Evolutionary conservation across 1,140 invertebrate species (phyloP).

Genomic region (Kradibia gibbosae): DNA sequence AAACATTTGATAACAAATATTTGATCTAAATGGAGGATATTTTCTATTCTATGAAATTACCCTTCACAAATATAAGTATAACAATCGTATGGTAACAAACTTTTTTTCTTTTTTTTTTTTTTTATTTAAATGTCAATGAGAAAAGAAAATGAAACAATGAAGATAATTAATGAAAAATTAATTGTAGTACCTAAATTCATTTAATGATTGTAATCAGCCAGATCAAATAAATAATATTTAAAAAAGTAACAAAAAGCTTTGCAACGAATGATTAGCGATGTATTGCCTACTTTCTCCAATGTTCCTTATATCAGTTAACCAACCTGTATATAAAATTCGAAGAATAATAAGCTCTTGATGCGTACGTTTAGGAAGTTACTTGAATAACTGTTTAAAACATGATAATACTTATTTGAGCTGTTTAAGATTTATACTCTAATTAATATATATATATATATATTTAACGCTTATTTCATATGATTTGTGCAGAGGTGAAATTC

Average conservation of each 20-base stretch:
- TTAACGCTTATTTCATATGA: too few species aligned
- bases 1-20: background rate
- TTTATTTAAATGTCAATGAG: background rate
- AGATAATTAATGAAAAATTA: constrained; percentile 16
- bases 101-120: too few species aligned
- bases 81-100: too few species aligned
- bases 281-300: constrained; percentile 28
- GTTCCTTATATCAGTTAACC: constrained; percentile 62
- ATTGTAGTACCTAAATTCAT: constrained; percentile 23
- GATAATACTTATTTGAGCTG: constrained; percentile 58
- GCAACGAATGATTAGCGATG: constrained; percentile 61
- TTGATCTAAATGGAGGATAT: constrained; percentile 12
- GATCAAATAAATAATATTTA: constrained; percentile 39
- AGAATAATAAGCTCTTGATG: constrained; percentile 47
- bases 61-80: constrained; percentile 31
- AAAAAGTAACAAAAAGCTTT: constrained; percentile 54
- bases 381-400: constrained; percentile 67
- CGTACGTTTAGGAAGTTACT: constrained; percentile 54
- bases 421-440: background rate
- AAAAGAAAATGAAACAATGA: constrained; percentile 27
- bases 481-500: too few species aligned
- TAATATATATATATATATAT: too few species aligned
- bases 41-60: too few species aligned
- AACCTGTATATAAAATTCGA: constrained; percentile 66
- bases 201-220: constrained; percentile 35